Evolutionary conservation across 1,140 invertebrate species (phyloP).

Genomic region (Drosophila triauraria): DNA sequence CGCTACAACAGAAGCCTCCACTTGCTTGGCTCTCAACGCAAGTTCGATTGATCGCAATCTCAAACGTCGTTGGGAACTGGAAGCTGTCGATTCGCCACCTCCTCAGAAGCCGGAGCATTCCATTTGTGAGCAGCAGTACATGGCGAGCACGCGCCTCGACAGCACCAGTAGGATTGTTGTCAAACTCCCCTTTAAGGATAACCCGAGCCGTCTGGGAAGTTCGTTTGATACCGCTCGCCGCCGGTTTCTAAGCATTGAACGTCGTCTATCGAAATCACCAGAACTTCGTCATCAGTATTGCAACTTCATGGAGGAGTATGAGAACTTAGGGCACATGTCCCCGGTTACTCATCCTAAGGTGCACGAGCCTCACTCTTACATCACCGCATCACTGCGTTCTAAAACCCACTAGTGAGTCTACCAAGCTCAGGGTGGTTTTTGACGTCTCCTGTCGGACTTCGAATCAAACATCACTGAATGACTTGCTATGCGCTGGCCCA

Average conservation of each 20-base stretch:
- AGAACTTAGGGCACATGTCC: neutral
- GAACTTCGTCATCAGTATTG: neutral
- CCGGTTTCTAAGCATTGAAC: neutral
- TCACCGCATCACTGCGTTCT: neutral
- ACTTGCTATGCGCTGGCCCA: neutral
- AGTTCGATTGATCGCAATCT: neutral
- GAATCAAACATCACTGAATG: neutral
- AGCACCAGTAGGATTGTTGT: too few relatives aligned
- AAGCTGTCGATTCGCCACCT: neutral
- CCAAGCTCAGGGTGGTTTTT: constrained; percentile 50
- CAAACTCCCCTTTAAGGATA: too few relatives aligned
- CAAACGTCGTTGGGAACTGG: neutral
- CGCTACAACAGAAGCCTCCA: neutral
- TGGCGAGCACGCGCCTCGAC: too few relatives aligned
- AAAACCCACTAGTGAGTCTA: neutral
- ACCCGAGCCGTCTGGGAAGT: too few relatives aligned
- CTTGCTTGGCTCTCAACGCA: neutral
- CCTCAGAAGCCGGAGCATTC: neutral
- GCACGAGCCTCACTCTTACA: neutral
- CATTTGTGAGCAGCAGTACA: neutral
- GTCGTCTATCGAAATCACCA: neutral
- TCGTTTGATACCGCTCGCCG: neutral
- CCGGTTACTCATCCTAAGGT: neutral
- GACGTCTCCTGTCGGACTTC: neutral
- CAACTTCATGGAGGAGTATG: too few relatives aligned